A percentile compares a stretch with the other conserved stretches of the same genome.
Conservation (phyloP, 2,113 vertebrate species). For the Oryzias woworae region DNA sequence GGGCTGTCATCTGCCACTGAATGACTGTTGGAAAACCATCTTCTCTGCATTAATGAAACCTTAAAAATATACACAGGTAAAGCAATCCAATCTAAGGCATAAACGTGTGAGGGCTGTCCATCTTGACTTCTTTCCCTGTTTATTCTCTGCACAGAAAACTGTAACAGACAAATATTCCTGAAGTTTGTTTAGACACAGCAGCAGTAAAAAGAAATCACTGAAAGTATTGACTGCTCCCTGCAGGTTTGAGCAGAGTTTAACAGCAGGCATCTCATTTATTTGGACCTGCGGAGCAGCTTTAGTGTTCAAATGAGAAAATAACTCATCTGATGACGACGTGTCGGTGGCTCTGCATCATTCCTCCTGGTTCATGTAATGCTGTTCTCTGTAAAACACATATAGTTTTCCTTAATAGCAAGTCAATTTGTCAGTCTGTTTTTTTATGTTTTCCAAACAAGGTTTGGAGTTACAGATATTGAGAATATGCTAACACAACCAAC, state of each 20-base stretch:
- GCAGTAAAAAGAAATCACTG: too few relatives aligned
- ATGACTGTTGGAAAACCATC: not conserved
- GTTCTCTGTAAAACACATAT: too few relatives aligned
- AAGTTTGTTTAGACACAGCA: too few relatives aligned
- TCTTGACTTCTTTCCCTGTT: not conserved
- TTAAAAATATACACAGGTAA: not conserved
- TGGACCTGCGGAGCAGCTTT: not conserved
- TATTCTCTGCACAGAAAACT: not conserved
- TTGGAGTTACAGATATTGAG: too few relatives aligned
- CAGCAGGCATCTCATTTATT: not conserved
- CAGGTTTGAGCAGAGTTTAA: not conserved
- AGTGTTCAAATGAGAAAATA: too few relatives aligned
- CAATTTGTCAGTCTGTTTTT: too few relatives aligned
- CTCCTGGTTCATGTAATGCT: too few relatives aligned
- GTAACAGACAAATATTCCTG: not conserved
- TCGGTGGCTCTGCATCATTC: too few relatives aligned
- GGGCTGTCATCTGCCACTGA: not conserved
- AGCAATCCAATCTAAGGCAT: not conserved
- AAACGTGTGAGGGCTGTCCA: not conserved
- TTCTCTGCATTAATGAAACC: slow-evolving; percentile 1
- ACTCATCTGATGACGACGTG: too few relatives aligned
- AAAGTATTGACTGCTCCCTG: not conserved
- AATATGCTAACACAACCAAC: too few relatives aligned
- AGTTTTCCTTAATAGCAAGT: too few relatives aligned
- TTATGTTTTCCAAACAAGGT: too few relatives aligned